Evolutionary conservation across 2,113 vertebrate genomes (phyloP), one percentile per base, ranked within the genome.

Genomic region (Mus pahari): DNA sequence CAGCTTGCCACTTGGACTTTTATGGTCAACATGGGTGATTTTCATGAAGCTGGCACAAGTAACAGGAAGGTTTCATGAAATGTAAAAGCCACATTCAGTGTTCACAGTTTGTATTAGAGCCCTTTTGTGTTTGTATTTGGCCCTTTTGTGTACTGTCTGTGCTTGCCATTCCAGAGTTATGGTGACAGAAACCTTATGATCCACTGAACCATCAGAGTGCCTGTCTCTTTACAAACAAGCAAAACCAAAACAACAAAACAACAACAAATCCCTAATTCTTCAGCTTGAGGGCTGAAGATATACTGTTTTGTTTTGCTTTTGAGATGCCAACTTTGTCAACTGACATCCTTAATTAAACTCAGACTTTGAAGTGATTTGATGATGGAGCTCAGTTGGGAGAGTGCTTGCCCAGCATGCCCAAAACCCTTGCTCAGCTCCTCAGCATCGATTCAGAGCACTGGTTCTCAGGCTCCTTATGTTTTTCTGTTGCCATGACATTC

Each of bases 41-140:
- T 95, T 95, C 45, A 87, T 90, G 39, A 82, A 68, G n/a, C 45
- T 73, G 68, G 71, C 91, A 89, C n/a, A 93, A 64, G 73, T 91
- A 33, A 94, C 92, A 91, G 26, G 36, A 95, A 60, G 55, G 39
- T 93, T 77, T 90, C 26, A 62, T 83, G 45, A 71, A 8, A 68
- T 45, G 84, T 92, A 33, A 89, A 90, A 96, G 78, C 62, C 62
- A 91, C 24, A 75, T 42, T 87, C 64, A 68, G 20, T 60, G 24
- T 73, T 77, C 14, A 11, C 42, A 88, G 58, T 39, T 92, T 92
- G 75, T 77, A 62, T 68, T 71, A 42, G 24, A 83, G 82, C 13
- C n/a, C n/a, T n/a, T n/a, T n/a, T n/a, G n/a, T n/a, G n/a, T n/a
- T n/a, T n/a, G n/a, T n/a, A n/a, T 74, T n/a, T 62, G 36, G 19